Percentiles rank a stretch among this genome's conserved stretches.
phyloP scores from a whole-genome alignment of 2,888 invertebrate species.

The Acheta domesticus region DNA sequence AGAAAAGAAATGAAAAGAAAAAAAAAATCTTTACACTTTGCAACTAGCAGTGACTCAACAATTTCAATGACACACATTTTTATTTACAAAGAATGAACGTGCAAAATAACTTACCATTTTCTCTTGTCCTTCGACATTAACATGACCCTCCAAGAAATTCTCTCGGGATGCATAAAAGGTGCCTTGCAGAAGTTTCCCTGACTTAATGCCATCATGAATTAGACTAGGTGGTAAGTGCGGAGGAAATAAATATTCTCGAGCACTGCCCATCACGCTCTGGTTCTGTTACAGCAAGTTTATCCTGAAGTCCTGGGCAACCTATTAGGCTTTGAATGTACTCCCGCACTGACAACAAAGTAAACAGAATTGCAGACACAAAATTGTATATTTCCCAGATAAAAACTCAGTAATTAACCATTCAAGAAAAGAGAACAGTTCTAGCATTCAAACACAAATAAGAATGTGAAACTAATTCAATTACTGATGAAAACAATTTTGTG shows the following conservation, averaged over 20 bases:
- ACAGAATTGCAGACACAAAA: too few relatives aligned
- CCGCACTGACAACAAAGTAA: slow-evolving; percentile 52
- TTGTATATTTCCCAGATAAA: too few relatives aligned
- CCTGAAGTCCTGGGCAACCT: slow-evolving; percentile 65
- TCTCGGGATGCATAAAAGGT: slow-evolving; percentile 82
- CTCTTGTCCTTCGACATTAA: slow-evolving; percentile 74
- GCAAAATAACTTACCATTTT: slow-evolving; percentile 61
- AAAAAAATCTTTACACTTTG: slow-evolving; percentile 26
- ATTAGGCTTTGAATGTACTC: slow-evolving; percentile 74
- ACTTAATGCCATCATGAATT: slow-evolving; percentile 75
- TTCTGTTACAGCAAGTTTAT: slow-evolving; percentile 64
- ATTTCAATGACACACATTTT: background rate
- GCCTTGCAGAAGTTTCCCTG: slow-evolving; percentile 71
- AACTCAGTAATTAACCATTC: too few relatives aligned
- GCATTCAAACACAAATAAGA: too few relatives aligned
- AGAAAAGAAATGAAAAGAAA: background rate
- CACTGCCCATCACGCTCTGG: slow-evolving; percentile 36
- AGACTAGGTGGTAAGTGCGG: slow-evolving; percentile 76
- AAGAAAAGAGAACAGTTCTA: too few relatives aligned
- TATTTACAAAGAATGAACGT: background rate
- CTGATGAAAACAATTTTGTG: too few relatives aligned
- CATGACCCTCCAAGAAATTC: slow-evolving; percentile 90
- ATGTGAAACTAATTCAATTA: too few relatives aligned
- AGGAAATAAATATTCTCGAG: slow-evolving; percentile 70
- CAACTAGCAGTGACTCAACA: background rate